These are phyloP conservation scores for Anguilla marmorata DNA, from an alignment of 2,797 vertebrate species.

Conservation along the genomic window DNA sequence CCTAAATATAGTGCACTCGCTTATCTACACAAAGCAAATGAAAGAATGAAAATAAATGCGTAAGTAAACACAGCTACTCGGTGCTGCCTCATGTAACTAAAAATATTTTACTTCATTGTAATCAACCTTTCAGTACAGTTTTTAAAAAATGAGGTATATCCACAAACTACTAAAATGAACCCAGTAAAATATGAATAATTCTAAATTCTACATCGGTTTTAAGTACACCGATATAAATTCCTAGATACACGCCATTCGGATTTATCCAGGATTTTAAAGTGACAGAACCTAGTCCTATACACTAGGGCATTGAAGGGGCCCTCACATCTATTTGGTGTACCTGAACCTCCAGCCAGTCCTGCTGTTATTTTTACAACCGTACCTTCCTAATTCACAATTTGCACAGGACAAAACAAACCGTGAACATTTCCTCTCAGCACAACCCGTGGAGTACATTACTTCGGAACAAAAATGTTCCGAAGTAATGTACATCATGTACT, in stretches of 20 bases:
- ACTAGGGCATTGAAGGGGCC: background rate
- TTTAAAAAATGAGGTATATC: background rate
- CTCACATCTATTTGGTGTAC: background rate
- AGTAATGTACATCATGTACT: background rate
- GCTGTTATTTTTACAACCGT: background rate
- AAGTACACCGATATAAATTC: background rate
- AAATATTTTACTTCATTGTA: background rate
- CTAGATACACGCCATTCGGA: background rate
- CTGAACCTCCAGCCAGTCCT: background rate
- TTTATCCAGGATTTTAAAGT: background rate
- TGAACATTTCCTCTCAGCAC: background rate
- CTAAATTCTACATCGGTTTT: background rate
- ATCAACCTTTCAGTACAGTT: background rate
- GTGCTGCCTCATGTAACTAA: background rate
- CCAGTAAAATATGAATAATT: background rate
- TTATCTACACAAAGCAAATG: background rate
- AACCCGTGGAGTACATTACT: no score
- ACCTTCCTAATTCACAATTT: background rate
- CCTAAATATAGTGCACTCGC: background rate
- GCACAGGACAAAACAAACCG: background rate
- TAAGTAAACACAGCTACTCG: background rate
- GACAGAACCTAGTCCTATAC: background rate
- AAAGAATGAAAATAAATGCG: background rate
- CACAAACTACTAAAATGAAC: background rate
- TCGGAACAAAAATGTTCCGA: background rate